A percentile compares a stretch with the other conserved stretches of the same genome.
phyloP scores from a whole-genome alignment of 2,888 invertebrate species.

The Argyresthia goedartella region DNA sequence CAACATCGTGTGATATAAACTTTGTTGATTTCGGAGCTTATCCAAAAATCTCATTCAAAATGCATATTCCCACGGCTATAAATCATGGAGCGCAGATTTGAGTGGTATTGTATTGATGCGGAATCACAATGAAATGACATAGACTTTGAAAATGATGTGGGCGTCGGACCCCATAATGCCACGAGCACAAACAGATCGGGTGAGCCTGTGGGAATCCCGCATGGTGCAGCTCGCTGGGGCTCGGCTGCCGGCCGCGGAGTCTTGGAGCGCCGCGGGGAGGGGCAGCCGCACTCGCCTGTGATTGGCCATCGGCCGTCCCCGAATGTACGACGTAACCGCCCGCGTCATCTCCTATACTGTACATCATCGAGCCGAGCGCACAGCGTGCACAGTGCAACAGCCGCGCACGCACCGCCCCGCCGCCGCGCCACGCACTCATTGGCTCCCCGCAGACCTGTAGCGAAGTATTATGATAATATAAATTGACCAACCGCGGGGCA shows the following conservation, averaged over 20 bases:
- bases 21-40: background rate
- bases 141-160: constrained; percentile 64
- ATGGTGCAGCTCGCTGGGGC: constrained; percentile 31
- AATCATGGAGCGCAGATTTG: constrained; percentile 55
- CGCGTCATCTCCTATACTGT: background rate
- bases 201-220: constrained; percentile 65
- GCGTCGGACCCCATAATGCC: constrained; percentile 52
- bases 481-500: constrained; percentile 70
- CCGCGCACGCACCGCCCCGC: constrained; percentile 3
- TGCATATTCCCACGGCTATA: constrained; percentile 58
- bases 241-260: constrained; percentile 4
- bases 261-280: constrained; percentile 7
- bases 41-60: too few relatives aligned
- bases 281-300: background rate
- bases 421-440: constrained; percentile 15
- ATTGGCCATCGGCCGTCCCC: constrained; percentile 1
- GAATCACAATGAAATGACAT: constrained; percentile 60
- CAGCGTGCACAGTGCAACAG: background rate
- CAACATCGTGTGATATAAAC: background rate
- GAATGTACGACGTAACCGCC: constrained; percentile 2
- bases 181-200: constrained; percentile 50
- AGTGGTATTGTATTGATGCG: constrained; percentile 58
- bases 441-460: constrained; percentile 18
- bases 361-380: background rate
- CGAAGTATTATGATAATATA: constrained; percentile 67